Conservation (phyloP, 2,888 invertebrate genomes). For the Lydus trimaculatus region DNA sequence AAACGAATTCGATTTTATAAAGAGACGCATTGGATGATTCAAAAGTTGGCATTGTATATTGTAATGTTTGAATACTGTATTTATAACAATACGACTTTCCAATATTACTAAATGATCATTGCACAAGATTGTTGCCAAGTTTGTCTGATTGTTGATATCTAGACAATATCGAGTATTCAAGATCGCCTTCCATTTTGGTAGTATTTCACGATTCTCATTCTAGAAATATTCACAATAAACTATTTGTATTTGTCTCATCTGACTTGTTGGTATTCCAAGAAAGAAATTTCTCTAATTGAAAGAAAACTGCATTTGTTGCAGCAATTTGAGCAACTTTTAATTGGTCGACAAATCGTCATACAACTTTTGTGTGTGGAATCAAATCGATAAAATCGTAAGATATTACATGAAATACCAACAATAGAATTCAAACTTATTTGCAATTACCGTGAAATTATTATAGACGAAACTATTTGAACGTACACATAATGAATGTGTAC, state of each 20-base stretch:
- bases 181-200: constrained; percentile 49
- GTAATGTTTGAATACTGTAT: constrained; percentile 41
- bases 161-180: constrained; percentile 56
- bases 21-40: constrained; percentile 41
- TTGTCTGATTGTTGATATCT: constrained; percentile 49
- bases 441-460: constrained; percentile 51
- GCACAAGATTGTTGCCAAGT: constrained; percentile 54
- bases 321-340: no score
- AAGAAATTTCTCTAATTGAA: no score
- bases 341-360: no score
- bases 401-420: no score
- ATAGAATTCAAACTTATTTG: background rate
- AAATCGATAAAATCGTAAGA: no score
- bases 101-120: constrained; percentile 53
- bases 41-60: constrained; percentile 45
- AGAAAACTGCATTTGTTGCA: no score
- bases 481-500: constrained; percentile 58
- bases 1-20: constrained; percentile 46
- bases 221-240: constrained; percentile 26
- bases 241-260: background rate
- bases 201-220: constrained; percentile 32
- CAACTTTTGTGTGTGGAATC: no score
- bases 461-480: constrained; percentile 58
- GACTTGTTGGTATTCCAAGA: no score
- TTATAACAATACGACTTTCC: constrained; percentile 56